Percentiles rank a stretch among this genome's conserved stretches.
phyloP scores from a whole-genome alignment of 2,113 vertebrate genomes.

The Zosterops japonicus region DNA sequence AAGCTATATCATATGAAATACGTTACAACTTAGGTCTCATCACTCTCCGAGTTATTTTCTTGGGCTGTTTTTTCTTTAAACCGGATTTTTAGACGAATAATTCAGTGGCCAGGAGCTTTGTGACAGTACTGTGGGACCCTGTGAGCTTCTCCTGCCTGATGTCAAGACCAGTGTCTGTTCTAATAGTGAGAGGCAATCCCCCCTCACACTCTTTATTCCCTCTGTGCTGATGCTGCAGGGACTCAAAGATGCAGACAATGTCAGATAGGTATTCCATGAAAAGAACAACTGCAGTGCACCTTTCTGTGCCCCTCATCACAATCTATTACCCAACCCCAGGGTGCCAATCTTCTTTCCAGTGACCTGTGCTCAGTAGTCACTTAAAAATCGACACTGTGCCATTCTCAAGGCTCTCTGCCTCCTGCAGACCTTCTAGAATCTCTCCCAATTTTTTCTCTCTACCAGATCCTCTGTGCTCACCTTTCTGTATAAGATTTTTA shows the following conservation, averaged over 20 bases:
- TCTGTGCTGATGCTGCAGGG: not conserved
- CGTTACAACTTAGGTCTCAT: not conserved
- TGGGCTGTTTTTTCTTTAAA: not conserved
- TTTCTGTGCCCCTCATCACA: not conserved
- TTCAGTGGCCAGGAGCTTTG: not conserved
- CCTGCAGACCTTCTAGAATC: not conserved
- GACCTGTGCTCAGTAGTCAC: not conserved
- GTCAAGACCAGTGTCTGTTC: not conserved
- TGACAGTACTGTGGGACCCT: not conserved
- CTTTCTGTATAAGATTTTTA: not conserved
- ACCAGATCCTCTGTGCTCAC: not conserved
- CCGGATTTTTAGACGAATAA: not conserved
- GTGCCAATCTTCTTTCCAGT: not conserved
- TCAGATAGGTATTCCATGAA: not conserved
- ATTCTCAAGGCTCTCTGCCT: not conserved
- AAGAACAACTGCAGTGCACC: not conserved
- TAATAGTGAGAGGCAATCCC: not conserved
- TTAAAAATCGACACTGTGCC: not conserved
- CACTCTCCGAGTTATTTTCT: not conserved
- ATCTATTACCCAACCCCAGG: fast-evolving
- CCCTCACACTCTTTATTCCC: not conserved
- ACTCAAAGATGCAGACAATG: not conserved
- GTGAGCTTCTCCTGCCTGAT: constrained; percentile 19
- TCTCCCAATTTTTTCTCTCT: not conserved
- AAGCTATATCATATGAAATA: not conserved